Base-by-base conservation (phyloP, 2,888 invertebrate species). In the Globia sparganii region DNA sequence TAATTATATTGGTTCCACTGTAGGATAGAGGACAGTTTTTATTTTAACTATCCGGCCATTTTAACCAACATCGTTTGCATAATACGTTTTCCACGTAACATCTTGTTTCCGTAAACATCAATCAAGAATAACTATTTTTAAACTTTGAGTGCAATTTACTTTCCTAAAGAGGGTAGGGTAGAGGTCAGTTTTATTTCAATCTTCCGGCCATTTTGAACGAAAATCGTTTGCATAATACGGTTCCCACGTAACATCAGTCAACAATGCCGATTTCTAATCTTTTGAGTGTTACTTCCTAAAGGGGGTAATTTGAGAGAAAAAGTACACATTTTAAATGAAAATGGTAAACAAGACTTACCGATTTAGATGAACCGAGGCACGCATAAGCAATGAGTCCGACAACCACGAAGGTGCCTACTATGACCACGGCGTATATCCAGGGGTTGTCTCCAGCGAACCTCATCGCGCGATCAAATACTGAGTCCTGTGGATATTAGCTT, bases 351-450 rank as follows among this genome's bases (percentile, higher is more conserved):
- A 66, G 8, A 66, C 94, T 97, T 95, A 97, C 97, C 96, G 97
- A 94, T 75, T 91, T 94, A 31, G 94, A 86, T 80, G 58, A 80
- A 2, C 97, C 97, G 95, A 98, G 99, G 97, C 98, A 99, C 93
- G 98, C 97, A 95, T 98, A 99, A 90, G 98, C 97, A 92, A 98
- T 93, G 90, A 98, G 96, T 73, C 98, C 98, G 91, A 99, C 97
- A 69, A 99, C 97, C 78, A 99, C 95, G 91, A 98, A 98, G 90
- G 98, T 95, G 78, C 97, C 97, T 86, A 99, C 95, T 91, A 99
- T 97, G 95, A 98, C 98, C 73, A 99, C 98, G 68, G 97, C 98
- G 98, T 99, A 99, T 90, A 99, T 97, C 98, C 99, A 99, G 49
- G 99, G 99, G 93, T 98, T 97, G 84, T 98, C 98, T 89, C 98